Evolutionary conservation across 2,113 vertebrate species (phyloP).

Genomic region (Dolichallabes microphthalmus): DNA sequence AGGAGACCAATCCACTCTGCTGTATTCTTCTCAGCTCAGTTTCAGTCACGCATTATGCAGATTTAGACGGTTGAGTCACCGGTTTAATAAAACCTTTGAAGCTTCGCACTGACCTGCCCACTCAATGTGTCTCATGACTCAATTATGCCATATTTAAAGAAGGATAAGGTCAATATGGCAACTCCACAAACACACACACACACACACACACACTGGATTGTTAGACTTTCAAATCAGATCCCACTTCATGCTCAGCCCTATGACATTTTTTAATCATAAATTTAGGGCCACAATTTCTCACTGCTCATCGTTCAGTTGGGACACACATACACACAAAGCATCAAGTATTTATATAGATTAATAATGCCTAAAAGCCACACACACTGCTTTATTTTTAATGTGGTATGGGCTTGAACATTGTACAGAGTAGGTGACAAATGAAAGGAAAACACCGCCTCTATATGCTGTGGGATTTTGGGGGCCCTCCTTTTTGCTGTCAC

Average conservation of each 20-base stretch:
- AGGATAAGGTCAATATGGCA: not conserved
- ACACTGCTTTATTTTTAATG: no score
- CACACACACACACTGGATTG: not conserved
- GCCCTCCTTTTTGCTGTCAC: not conserved
- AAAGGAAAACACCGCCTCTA: not conserved
- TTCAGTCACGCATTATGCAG: not conserved
- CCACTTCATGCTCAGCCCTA: not conserved
- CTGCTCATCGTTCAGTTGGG: not conserved
- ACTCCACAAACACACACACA: not conserved
- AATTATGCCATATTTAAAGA: not conserved
- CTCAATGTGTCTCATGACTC: constrained; percentile 11
- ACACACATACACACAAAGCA: no score
- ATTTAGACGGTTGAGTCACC: not conserved
- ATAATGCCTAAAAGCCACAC: no score
- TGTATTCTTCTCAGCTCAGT: not conserved
- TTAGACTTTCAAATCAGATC: not conserved
- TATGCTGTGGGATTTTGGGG: not conserved
- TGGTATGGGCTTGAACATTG: not conserved
- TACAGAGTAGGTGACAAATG: not conserved
- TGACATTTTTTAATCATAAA: not conserved
- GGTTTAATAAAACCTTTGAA: constrained; percentile 31
- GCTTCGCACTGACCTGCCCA: constrained; percentile 36
- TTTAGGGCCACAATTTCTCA: not conserved
- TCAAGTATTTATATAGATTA: not conserved
- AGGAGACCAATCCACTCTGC: not conserved